Evolutionary conservation across 2,113 vertebrate species (phyloP).

Genomic region (Monopterus albus): DNA sequence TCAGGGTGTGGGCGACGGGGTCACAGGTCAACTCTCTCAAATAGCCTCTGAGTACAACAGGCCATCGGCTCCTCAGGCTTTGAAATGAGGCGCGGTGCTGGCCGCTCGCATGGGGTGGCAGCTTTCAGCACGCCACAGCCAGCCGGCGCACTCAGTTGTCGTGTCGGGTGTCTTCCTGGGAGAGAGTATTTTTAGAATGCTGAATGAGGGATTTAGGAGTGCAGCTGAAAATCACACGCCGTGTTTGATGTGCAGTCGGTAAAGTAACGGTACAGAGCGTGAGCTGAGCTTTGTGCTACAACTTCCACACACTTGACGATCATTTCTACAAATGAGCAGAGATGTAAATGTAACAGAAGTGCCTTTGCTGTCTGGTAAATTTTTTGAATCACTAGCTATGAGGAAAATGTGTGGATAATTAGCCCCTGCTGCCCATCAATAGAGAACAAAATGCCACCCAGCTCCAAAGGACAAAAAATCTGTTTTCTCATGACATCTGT

Average conservation of each 20-base stretch:
- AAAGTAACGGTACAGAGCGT: constrained; percentile 24
- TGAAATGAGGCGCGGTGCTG: constrained; percentile 79
- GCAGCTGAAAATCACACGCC: constrained; percentile 38
- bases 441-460: constrained; percentile 32
- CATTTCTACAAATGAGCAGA: constrained; percentile 21
- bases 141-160: constrained; percentile 83
- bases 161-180: constrained; percentile 85
- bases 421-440: constrained; percentile 21
- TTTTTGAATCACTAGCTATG: constrained; percentile 5
- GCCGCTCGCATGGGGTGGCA: constrained; percentile 52
- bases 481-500: constrained; percentile 44
- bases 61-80: constrained; percentile 81
- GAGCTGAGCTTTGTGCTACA: not conserved
- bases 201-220: constrained; percentile 50
- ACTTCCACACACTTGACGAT: not conserved
- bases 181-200: constrained; percentile 79
- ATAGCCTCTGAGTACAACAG: constrained; percentile 75
- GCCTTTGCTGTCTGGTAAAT: constrained; percentile 23
- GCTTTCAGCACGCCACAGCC: constrained; percentile 67
- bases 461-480: constrained; percentile 40
- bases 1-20: constrained; percentile 65
- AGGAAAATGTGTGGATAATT: constrained; percentile 49
- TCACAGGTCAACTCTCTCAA: constrained; percentile 78
- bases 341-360: constrained; percentile 11
- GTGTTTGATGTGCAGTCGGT: constrained; percentile 26